phyloP scores from a whole-genome alignment of 2,113 vertebrate species.

The Chrysochloris asiatica region DNA sequence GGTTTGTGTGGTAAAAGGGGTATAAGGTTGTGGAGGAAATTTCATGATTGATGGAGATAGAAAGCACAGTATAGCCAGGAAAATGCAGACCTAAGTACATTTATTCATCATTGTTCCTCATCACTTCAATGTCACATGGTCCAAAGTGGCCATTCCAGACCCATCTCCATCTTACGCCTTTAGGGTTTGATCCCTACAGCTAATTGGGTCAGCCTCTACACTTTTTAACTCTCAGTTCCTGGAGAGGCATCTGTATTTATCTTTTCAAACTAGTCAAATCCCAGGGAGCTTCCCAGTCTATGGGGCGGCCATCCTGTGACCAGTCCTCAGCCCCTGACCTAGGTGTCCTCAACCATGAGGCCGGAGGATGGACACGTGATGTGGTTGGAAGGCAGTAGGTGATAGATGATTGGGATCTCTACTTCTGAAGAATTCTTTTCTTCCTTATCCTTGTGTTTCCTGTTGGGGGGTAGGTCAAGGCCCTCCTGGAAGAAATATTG shows the following conservation, averaged over 20 bases:
- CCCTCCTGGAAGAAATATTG: conserved; percentile 90
- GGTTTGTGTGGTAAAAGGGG: not conserved
- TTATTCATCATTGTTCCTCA: not conserved
- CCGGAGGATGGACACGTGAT: too few species aligned
- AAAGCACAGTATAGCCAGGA: not conserved
- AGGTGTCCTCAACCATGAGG: not conserved
- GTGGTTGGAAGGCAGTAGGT: not conserved
- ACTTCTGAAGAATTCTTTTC: not conserved
- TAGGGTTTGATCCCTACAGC: not conserved
- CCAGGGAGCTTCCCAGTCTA: not conserved
- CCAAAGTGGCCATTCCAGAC: not conserved
- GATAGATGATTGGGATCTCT: too few species aligned
- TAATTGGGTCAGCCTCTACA: not conserved
- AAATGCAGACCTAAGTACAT: not conserved
- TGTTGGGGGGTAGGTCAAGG: conserved; percentile 87
- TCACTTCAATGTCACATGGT: not conserved
- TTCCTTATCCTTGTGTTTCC: not conserved
- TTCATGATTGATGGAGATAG: not conserved
- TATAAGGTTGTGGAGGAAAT: not conserved
- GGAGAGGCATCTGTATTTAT: not conserved
- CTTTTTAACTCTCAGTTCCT: not conserved
- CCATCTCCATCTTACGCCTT: not conserved
- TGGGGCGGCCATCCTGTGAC: not conserved
- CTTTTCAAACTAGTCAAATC: not conserved
- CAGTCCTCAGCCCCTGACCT: not conserved